Evolutionary conservation across 64 coral and sea anemone species (phyloP), one percentile per base, ranked within the genome.

Genomic region (Montipora cactus): DNA sequence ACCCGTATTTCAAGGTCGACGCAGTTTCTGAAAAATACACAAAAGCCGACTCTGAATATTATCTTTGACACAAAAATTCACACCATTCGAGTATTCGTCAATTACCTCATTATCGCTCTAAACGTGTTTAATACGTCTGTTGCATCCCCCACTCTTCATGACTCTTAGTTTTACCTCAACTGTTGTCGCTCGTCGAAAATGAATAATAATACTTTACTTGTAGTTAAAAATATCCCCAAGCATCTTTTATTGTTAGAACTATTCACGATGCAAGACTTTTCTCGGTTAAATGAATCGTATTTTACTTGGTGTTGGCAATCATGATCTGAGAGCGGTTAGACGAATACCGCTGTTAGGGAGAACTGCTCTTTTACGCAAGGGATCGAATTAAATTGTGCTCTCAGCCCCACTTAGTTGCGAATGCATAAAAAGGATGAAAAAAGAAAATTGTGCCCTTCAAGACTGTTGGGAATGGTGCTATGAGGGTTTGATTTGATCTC

Each of bases 41-140:
- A 86, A 86, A 86, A 72, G 47, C 45, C 82, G 50, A 71, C 21
- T 49, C 66, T 86, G 73, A 71, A 86, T 71, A 70, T 71, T 44
- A 86, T 71, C 82, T 46, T 69, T 71, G 82, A 86, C 71, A 21
- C 82, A 86, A 86, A 86, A 72, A 49, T 86, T 72, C 82, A 50
- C 66, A 86, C 66, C 82, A 72, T 49, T 45, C 66, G 46, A 70
- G 66, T 86, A 86, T 71, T 86, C 71, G 15, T 86, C 71, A 71
- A 86, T 86, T 72, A 44, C 62, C 66, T 86, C 49, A 48, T 45
- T 16, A 14, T 46, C 11, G 15, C 8, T 7, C 11, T 13, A 76
- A 76, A 76, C 28, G 74, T 45, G 3, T 76, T 76, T 45, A 76
- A 76, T 45, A 46, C 46, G 74, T 44, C 28, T 76, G 28, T 8